phyloP scores from a whole-genome alignment of 2,113 vertebrate species.

The Camelus bactrianus region DNA sequence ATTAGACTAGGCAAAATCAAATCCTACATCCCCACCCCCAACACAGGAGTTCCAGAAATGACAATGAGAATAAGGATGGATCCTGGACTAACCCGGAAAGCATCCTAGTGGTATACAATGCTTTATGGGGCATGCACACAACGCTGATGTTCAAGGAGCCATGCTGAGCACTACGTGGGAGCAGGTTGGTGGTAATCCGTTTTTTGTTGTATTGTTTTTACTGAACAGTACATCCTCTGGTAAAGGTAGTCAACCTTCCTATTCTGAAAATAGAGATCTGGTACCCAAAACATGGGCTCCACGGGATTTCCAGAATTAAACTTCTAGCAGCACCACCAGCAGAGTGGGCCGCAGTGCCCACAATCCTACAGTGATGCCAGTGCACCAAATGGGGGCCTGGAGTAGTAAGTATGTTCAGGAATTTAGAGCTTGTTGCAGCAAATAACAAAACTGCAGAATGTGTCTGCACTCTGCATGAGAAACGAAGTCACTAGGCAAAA shows the following conservation, averaged over 20 bases:
- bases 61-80: constrained; percentile 85
- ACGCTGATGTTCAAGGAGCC: constrained; percentile 84
- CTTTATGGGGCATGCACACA: constrained; percentile 84
- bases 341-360: constrained; percentile 6
- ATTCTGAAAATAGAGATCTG: constrained; percentile 87
- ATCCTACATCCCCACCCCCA: neutral
- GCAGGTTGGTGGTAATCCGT: constrained; percentile 87
- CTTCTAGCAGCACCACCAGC: neutral
- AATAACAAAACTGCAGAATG: neutral
- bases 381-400: too few relatives aligned
- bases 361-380: neutral
- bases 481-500: neutral
- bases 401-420: neutral
- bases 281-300: constrained; percentile 85
- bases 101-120: constrained; percentile 86
- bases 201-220: constrained; percentile 73
- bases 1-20: neutral
- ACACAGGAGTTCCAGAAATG: constrained; percentile 85
- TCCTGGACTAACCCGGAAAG: constrained; percentile 86
- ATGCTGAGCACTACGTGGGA: constrained; percentile 85
- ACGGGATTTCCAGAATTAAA: constrained; percentile 67
- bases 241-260: constrained; percentile 67
- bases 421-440: neutral
- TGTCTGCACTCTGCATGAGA: neutral
- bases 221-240: constrained; percentile 81